Conservation (phyloP, 2,797 vertebrate species). For the Meda fulgida region DNA sequence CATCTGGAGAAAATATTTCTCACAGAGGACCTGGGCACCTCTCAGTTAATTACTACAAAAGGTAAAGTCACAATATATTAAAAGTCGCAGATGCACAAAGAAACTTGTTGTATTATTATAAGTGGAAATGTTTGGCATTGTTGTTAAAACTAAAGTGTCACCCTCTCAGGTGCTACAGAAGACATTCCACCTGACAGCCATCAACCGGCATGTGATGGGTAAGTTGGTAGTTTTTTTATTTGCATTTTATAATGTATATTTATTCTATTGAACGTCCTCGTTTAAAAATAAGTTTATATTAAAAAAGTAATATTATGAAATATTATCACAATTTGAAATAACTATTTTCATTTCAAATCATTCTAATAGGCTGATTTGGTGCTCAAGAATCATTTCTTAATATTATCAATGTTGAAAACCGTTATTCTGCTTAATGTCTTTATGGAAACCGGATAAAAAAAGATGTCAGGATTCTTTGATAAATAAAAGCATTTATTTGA, state of each 20-base stretch:
- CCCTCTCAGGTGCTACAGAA: background rate
- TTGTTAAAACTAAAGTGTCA: background rate
- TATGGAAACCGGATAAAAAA: background rate
- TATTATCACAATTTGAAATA: background rate
- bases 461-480: background rate
- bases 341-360: background rate
- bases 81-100: background rate
- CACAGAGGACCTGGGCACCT: background rate
- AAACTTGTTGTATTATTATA: background rate
- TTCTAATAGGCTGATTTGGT: constrained; percentile 12
- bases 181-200: background rate
- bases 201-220: constrained; percentile 7
- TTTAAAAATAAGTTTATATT: background rate
- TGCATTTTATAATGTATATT: background rate
- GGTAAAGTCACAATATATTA: constrained; percentile 12
- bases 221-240: constrained; percentile 4
- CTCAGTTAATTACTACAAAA: background rate
- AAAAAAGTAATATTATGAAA: background rate
- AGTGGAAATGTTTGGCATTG: background rate
- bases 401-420: background rate
- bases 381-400: background rate
- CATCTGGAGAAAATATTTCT: constrained; percentile 44
- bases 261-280: background rate
- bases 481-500: background rate
- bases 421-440: background rate